These are phyloP conservation scores for Acromyrmex echinatior DNA, from an alignment of 1,140 invertebrate species.

Conservation along the genomic window DNA sequence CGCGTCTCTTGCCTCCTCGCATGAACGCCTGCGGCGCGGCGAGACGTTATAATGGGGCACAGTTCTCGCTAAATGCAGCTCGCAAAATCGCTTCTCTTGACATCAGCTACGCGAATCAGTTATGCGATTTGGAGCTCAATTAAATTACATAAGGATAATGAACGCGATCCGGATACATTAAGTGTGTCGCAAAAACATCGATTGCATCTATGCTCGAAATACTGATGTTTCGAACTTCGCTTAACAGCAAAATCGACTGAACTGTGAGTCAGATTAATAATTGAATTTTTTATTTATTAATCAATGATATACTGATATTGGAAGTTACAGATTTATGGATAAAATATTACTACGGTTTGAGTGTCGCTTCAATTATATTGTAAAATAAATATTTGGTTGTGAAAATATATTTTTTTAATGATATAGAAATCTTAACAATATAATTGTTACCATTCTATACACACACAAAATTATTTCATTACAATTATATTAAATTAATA, in stretches of 20 bases:
- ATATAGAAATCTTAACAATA: not conserved
- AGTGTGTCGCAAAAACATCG: not conserved
- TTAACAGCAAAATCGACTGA: not conserved
- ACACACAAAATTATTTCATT: not conserved
- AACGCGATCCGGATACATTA: not conserved
- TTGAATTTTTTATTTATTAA: not conserved
- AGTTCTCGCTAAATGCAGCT: constrained; percentile 18
- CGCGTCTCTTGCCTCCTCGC: constrained; percentile 8
- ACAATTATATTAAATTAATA: constrained; percentile 7
- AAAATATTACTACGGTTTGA: no score
- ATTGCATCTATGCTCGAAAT: not conserved
- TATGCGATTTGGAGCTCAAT: constrained; percentile 30
- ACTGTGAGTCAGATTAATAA: not conserved
- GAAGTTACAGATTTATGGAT: not conserved
- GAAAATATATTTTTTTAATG: not conserved
- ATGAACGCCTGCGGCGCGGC: not conserved
- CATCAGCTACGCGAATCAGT: constrained; percentile 10
- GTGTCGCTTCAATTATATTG: not conserved
- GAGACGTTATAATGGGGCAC: not conserved
- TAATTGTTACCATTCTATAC: not conserved
- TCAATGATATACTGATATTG: not conserved
- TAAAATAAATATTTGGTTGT: not conserved
- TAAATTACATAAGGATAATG: constrained; percentile 35
- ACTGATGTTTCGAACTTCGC: not conserved
- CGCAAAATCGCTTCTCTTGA: constrained; percentile 27